Evolutionary conservation across 2,113 vertebrate species (phyloP), one percentile per base, ranked within the genome.

Genomic region (Mastomys natalensis): DNA sequence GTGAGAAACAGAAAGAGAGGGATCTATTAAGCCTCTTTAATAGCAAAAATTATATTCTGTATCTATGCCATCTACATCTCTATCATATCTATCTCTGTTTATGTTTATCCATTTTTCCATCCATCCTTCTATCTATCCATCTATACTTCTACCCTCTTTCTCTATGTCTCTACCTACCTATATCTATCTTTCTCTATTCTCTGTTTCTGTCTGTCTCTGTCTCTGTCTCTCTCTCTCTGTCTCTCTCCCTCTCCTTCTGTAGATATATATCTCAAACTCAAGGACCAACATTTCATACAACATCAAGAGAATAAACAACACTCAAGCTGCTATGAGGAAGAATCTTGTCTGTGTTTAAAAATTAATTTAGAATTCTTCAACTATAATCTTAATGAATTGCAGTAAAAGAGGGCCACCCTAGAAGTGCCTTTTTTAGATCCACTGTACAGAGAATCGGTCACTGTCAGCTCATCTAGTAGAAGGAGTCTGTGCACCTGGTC

Each of bases 281-380:
- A 94, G 40, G 16, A 87, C 6, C 12, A 73, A 31, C 43, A 70
- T 66, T 70, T 58, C 12, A 64, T 70, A 87, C 10, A 53, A 45
- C 40, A 40, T 53, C 15, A 86, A 66, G 1, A 6, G 16, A 45
- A 43, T 77, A 15, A 24, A 12, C 17, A 93, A 51, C 48, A 93
- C 89, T 62, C 12, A 90, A 72, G 45, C 29, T 60, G 34, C 34
- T 70, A 72, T 19, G 84, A 73, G 3, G 24, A 84, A 17, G 19
- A 0, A 51, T 55, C 45, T 64, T 91, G n/a, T 55, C 16, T 86
- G 31, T 2, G 31, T 82, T 34, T 94, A 62, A 58, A 97, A 91
- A 34, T n/a, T 51, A 51, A 92, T n/a, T 34, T 0, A 81, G 55
- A 94, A 87, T 48, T 72, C 16, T 9, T 85, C 73, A 76, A 53